phyloP scores from a whole-genome alignment of 2,888 invertebrate genomes.

The Lagria hirta region DNA sequence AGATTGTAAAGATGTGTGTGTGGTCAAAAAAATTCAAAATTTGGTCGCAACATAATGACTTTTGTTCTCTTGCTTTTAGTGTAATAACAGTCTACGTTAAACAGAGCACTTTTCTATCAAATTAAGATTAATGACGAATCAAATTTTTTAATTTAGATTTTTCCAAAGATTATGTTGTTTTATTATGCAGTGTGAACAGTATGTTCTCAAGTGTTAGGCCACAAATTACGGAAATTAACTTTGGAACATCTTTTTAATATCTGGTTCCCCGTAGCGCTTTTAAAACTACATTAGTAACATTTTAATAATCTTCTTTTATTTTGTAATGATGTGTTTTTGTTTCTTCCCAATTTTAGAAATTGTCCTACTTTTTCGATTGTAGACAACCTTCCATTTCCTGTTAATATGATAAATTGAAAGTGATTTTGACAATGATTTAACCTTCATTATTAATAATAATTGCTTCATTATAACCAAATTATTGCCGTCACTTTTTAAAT shows the following conservation, averaged over 20 bases:
- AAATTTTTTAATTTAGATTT: constrained; percentile 25
- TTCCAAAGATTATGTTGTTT: constrained; percentile 20
- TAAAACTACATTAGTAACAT: no score
- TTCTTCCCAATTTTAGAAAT: no score
- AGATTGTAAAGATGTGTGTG: background rate
- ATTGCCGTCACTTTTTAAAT: no score
- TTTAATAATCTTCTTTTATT: no score
- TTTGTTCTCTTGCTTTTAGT: constrained; percentile 12
- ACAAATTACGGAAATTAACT: background rate
- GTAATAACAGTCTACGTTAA: constrained; percentile 13
- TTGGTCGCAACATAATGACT: constrained; percentile 5
- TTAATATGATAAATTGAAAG: no score
- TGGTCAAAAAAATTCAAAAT: constrained; percentile 8
- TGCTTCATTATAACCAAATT: no score
- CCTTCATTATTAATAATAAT: no score
- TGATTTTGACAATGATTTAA: no score
- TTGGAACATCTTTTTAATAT: background rate
- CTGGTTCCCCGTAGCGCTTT: constrained; percentile 7
- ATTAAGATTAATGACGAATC: constrained; percentile 24
- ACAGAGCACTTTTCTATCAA: constrained; percentile 19
- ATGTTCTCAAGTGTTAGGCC: background rate
- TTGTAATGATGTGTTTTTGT: no score
- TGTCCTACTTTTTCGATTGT: no score
- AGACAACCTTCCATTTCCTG: no score
- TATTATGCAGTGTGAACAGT: constrained; percentile 17